phyloP scores from a whole-genome alignment of 2,888 invertebrate species.

The Eupithecia dodoneata region DNA sequence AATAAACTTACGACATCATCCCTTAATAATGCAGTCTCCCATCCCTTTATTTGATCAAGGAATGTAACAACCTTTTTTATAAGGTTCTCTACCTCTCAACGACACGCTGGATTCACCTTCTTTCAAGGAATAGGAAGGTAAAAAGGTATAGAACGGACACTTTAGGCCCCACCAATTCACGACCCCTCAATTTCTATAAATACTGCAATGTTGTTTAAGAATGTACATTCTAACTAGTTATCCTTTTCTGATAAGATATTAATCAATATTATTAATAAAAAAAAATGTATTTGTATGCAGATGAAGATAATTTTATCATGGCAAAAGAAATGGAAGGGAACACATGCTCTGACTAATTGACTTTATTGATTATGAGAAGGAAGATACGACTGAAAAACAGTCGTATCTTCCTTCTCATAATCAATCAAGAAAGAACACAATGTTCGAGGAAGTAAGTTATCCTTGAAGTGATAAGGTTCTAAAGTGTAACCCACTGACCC shows the following conservation, averaged over 20 bases:
- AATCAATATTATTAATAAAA: too few relatives aligned
- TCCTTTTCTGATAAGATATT: too few relatives aligned
- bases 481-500: background rate
- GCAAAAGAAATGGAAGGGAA: background rate
- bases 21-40: slow-evolving; percentile 2
- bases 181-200: background rate
- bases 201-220: too few relatives aligned
- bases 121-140: background rate
- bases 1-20: slow-evolving; percentile 1
- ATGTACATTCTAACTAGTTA: too few relatives aligned
- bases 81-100: background rate
- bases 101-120: background rate
- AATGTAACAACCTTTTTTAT: slow-evolving; percentile 5
- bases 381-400: background rate
- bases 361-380: background rate
- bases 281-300: background rate
- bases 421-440: too few relatives aligned
- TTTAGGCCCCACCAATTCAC: background rate
- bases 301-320: background rate
- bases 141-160: background rate
- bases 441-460: background rate
- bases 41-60: slow-evolving; percentile 10
- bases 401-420: too few relatives aligned
- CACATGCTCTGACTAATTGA: background rate
- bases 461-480: background rate